Evolutionary conservation across 2,888 invertebrate species (phyloP).

Genomic region (Lobophora halterata): DNA sequence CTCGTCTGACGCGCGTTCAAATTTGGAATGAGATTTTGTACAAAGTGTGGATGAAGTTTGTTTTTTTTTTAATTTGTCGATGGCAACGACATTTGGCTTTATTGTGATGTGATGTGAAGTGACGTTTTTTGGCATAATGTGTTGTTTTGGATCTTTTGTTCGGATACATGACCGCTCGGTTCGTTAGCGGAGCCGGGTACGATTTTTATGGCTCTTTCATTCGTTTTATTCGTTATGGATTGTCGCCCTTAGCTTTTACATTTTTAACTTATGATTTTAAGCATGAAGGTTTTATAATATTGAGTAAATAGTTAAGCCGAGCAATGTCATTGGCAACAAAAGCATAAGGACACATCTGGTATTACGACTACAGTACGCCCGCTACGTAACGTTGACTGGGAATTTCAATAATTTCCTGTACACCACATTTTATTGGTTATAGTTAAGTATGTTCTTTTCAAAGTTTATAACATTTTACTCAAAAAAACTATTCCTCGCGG

Average conservation of each 20-base stretch:
- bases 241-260: conserved; percentile 31
- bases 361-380: conserved; percentile 2
- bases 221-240: conserved; percentile 25
- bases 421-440: too few species aligned
- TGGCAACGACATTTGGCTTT: conserved; percentile 42
- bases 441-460: too few species aligned
- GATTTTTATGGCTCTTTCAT: conserved; percentile 39
- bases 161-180: conserved; percentile 40
- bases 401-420: conserved; percentile 19
- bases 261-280: too few species aligned
- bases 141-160: conserved; percentile 52
- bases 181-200: conserved; percentile 37
- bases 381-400: conserved; percentile 1
- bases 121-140: conserved; percentile 51
- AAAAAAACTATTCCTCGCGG: too few species aligned
- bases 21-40: conserved; percentile 37
- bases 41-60: conserved; percentile 48
- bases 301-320: too few species aligned
- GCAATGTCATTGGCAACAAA: conserved; percentile 6
- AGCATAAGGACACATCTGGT: conserved; percentile 11
- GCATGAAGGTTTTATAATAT: too few species aligned
- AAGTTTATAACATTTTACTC: too few species aligned
- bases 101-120: conserved; percentile 41
- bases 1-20: conserved; percentile 44
- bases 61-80: conserved; percentile 30